These are phyloP conservation scores for Neodiprion virginianus DNA, from an alignment of 1,140 invertebrate species.

Conservation along the genomic window DNA sequence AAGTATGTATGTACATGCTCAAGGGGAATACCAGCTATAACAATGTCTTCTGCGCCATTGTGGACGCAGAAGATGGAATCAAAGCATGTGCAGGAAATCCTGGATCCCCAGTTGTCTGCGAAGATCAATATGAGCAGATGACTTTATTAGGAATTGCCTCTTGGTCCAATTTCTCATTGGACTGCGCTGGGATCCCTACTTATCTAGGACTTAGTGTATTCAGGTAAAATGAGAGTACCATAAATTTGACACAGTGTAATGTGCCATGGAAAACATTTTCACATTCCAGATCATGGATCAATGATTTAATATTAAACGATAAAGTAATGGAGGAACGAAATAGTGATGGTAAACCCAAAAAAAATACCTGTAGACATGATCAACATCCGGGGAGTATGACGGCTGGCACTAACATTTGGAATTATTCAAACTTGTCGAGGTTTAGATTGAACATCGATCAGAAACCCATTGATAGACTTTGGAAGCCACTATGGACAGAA, in stretches of 20 bases:
- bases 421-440: not conserved
- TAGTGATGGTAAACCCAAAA: not conserved
- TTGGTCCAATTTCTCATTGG: slow-evolving; percentile 38
- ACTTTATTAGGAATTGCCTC: slow-evolving; percentile 38
- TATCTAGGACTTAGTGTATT: slow-evolving; percentile 33
- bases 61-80: slow-evolving; percentile 31
- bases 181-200: slow-evolving; percentile 31
- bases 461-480: too few species aligned
- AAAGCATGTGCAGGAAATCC: slow-evolving; percentile 41
- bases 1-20: slow-evolving; percentile 32
- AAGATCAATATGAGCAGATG: slow-evolving; percentile 28
- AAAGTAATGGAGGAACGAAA: slow-evolving; percentile 9
- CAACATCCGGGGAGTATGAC: not conserved
- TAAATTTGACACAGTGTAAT: too few species aligned
- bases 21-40: slow-evolving; percentile 30
- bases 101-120: slow-evolving; percentile 38
- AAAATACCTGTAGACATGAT: not conserved
- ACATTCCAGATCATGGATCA: slow-evolving; percentile 9
- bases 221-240: slow-evolving; percentile 25
- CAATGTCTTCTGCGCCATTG: slow-evolving; percentile 37
- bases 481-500: too few species aligned
- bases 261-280: not conserved
- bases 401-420: not conserved
- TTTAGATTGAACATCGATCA: too few species aligned
- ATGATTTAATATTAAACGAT: slow-evolving; percentile 18